Evolutionary conservation across 2,888 invertebrate species (phyloP).

Genomic region (Blastobasis adustella): DNA sequence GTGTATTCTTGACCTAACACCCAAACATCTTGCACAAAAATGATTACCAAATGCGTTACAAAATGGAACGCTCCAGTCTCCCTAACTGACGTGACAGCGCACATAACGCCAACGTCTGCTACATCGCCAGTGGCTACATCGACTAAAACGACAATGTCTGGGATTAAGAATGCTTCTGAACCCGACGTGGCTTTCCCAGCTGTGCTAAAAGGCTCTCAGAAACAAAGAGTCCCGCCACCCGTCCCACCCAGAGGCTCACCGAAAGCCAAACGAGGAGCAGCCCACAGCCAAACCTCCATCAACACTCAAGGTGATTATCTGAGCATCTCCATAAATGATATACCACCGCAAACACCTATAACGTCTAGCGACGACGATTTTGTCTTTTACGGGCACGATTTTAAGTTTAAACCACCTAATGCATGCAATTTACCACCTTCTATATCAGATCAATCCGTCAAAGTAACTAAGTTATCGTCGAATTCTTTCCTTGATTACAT

Average conservation of each 20-base stretch:
- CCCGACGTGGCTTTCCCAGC: conserved; percentile 81
- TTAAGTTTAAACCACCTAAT: conserved; percentile 51
- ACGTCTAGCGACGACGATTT: conserved; percentile 65
- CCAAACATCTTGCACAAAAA: no score
- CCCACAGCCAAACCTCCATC: conserved; percentile 52
- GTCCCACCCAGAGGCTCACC: conserved; percentile 90
- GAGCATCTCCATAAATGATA: conserved; percentile 54
- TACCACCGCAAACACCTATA: conserved; percentile 52
- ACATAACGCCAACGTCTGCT: conserved; percentile 66
- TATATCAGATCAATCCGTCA: conserved; percentile 54
- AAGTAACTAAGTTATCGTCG: conserved; percentile 50
- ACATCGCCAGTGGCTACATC: conserved; percentile 63
- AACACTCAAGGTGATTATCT: conserved; percentile 70
- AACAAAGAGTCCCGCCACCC: conserved; percentile 89
- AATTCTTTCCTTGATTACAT: conserved; percentile 55
- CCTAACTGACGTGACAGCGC: conserved; percentile 71
- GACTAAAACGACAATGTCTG: conserved; percentile 44
- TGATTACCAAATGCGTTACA: no score
- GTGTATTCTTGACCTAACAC: no score
- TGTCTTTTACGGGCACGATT: conserved; percentile 64
- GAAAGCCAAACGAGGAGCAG: conserved; percentile 75
- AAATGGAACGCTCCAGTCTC: conserved; percentile 45
- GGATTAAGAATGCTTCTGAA: conserved; percentile 54
- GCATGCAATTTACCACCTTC: conserved; percentile 57
- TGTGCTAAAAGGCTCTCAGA: conserved; percentile 82